Base-by-base conservation (phyloP, 2,888 invertebrate species). In the Drosophila pseudotalamancana region DNA sequence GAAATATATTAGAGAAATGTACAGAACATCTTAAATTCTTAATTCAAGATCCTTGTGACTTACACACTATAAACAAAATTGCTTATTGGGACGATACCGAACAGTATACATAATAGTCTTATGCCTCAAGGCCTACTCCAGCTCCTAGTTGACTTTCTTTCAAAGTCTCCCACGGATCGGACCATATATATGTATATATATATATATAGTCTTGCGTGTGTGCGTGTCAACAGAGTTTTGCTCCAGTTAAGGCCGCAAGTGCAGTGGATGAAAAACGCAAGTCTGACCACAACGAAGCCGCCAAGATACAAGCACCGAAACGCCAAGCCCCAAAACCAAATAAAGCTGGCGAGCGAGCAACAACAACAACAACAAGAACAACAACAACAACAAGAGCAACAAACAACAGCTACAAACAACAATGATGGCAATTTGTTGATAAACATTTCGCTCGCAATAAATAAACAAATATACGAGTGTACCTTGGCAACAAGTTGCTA, bases 401-500 rank as follows among this genome's bases (percentile, higher is more conserved):
- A 80, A 80, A 11, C 11, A 11, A 27, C 27, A 8, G 9, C 27
- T 74, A 72, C 61, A 43, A 73, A 64, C 78, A 84, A 85, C 75
- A 80, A 80, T 88, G 89, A 89, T 89, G 89, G 83, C 89, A 89
- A 89, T 87, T 89, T 89, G 89, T 89, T 89, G 89, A 89, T 89
- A 89, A 89, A 87, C 87, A 88, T 89, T 89, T 87, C 87, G 87
- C 80, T 82, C 79, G 90, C 83, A 89, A 89, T 89, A 89, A 89
- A 89, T 89, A 87, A 83, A 87, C 87, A 83, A 83, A 77, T 72
- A 75, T 63, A 56, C 60, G 60, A 48, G 60, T 46, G 83, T 82
- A 66, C 74, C 63, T 63, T 51, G 64, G 67, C 71, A 60, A 68
- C 72, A 79, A 80, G 80, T 77, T 73, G 74, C 57, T 59, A 59